A percentile compares a stretch with the other conserved stretches of the same genome.
These are phyloP conservation scores for Pogonomyrmex barbatus DNA, from an alignment of 1,140 invertebrate genomes.

Conservation along the genomic window DNA sequence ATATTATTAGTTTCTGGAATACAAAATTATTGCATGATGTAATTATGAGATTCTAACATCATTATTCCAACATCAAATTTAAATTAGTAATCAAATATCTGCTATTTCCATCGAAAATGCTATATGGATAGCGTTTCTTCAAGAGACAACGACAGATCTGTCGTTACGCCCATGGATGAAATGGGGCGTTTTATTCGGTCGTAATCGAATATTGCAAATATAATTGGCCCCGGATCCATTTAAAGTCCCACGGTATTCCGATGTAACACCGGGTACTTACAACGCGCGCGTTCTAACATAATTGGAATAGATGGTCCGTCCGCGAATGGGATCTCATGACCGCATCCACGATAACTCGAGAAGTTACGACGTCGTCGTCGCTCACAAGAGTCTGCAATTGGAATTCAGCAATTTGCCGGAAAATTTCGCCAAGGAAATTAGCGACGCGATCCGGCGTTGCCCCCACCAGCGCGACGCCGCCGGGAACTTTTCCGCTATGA, in stretches of 20 bases:
- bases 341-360: conserved; percentile 33
- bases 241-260: conserved; percentile 20
- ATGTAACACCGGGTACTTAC: conserved; percentile 35
- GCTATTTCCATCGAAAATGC: background rate
- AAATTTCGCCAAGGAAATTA: conserved; percentile 58
- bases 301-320: conserved; percentile 44
- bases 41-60: background rate
- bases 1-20: conserved; percentile 10
- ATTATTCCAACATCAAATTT: background rate
- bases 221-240: conserved; percentile 9
- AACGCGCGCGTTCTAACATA: conserved; percentile 29
- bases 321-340: conserved; percentile 45
- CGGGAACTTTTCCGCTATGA: conserved; percentile 1
- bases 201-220: conserved; percentile 43
- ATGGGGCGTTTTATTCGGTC: background rate
- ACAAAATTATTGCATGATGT: background rate
- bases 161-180: background rate
- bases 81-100: background rate
- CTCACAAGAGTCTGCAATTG: conserved; percentile 46
- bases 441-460: background rate
- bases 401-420: conserved; percentile 24
- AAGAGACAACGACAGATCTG: background rate
- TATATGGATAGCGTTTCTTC: background rate
- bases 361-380: conserved; percentile 49
- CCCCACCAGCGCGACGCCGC: background rate